A percentile compares a stretch with the other conserved stretches of the same genome.
phyloP scores from a whole-genome alignment of 2,113 vertebrate species.

The Alouatta palliata region DNA sequence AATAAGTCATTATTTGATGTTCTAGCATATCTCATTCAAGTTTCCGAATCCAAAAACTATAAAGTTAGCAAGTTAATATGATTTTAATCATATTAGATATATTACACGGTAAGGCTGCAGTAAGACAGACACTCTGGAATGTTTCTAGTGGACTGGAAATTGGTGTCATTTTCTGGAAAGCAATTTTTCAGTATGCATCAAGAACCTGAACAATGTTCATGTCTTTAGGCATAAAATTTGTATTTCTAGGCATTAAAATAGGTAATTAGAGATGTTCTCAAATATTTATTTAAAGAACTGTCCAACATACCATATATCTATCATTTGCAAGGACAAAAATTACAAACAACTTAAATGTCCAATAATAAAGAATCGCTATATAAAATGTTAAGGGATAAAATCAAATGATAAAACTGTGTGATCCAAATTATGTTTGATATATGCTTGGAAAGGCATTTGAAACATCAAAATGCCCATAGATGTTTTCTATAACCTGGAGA shows the following conservation, averaged over 20 bases:
- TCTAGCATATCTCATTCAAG: neutral
- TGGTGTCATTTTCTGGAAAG: conserved; percentile 35
- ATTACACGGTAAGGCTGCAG: neutral
- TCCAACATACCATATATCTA: neutral
- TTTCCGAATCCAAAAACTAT: conserved; percentile 7
- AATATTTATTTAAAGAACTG: conserved; percentile 43
- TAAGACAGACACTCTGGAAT: neutral
- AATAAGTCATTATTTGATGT: conserved; percentile 8
- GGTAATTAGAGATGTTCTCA: conserved; percentile 25
- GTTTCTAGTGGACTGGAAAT: conserved; percentile 26
- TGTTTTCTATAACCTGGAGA: conserved; percentile 27
- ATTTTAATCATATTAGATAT: neutral
- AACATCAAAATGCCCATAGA: neutral
- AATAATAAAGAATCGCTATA: conserved; percentile 13
- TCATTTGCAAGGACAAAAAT: conserved; percentile 23
- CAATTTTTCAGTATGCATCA: conserved; percentile 17
- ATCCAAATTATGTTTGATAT: neutral
- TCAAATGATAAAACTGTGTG: neutral
- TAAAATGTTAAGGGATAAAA: conserved; percentile 26
- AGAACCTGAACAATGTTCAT: conserved; percentile 16
- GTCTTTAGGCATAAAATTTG: neutral
- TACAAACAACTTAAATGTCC: neutral
- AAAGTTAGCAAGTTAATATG: neutral
- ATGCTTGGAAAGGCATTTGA: neutral
- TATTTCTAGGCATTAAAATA: conserved; percentile 3